Evolutionary conservation across 2,797 vertebrate genomes (phyloP), one percentile per base, ranked within the genome.

Genomic region (Melanogrammus aeglefinus): DNA sequence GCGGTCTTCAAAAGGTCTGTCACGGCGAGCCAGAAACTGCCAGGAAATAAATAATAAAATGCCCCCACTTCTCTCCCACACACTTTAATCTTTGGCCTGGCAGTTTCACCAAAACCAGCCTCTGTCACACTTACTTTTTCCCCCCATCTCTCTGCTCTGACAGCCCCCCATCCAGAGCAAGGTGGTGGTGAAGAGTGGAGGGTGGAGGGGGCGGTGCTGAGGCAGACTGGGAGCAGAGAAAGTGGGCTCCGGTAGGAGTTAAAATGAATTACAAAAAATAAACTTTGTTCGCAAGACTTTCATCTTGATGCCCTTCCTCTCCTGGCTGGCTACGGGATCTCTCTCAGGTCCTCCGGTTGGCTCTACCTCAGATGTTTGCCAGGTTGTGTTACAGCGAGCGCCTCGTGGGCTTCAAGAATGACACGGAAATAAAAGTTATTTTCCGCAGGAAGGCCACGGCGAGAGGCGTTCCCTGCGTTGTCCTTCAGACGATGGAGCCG

Each of bases 1-100:
- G 47, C 24, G 5, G 75, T 81, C 86, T 89, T 91, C 90, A 91
- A 89, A 91, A 66, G 88, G 79, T 88, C 84, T 79, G 80, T 79
- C 85, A 78, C 14, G 38, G 77, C 3, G 24, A 74, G 76, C 24
- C 57, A 57, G 73, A 1, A 41, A 73, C 76, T 76, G 73, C 70
- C 74, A 51, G 80, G 76, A 72, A 70, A 84, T 85, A 82, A 81
- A 83, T 63, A 79, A 85, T 82, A 3, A 78, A 88, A 86, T 14
- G 70, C 12, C 75, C 71, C 47, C 10, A 10, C 27, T 31, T 10
- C 4, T 31, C 66, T 3, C 27, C 69, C 69, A 1, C 27, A 27
- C 69, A 13, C 66, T 88, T 89, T 86, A 82, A 89, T 91, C 85
- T 85, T 70, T 74, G 51, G 74, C 76, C 82, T 7, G 21, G 75